Evolutionary conservation across 2,113 vertebrate species (phyloP).

Genomic region (Cyphomyrus plagiostoma): DNA sequence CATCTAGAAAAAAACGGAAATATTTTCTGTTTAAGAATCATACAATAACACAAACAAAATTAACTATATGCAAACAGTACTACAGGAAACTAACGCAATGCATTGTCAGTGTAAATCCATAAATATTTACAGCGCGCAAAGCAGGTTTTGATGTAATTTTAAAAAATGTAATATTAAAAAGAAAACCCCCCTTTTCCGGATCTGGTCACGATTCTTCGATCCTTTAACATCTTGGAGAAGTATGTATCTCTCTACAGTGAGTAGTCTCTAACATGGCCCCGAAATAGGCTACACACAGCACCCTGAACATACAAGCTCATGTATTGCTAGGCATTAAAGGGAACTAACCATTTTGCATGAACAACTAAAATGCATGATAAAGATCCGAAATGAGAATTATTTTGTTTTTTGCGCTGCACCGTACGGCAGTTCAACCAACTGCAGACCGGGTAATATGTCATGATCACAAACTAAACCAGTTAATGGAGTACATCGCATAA

Average conservation of each 20-base stretch:
- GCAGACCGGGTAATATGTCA: not conserved
- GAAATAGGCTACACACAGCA: not conserved
- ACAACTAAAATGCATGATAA: not conserved
- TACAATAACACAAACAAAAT: not conserved
- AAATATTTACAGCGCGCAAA: not conserved
- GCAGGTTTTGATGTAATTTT: not conserved
- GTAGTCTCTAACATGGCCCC: not conserved
- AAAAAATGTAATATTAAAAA: not conserved
- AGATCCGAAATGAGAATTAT: not conserved
- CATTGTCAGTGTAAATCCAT: not conserved
- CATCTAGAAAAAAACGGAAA: conserved; percentile 51
- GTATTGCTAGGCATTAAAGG: not conserved
- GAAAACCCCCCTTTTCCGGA: not conserved
- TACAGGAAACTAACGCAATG: not conserved
- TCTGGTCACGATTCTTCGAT: conserved; percentile 4
- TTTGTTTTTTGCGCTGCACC: not conserved
- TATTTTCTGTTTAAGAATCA: conserved; percentile 32
- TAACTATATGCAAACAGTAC: conserved; percentile 8
- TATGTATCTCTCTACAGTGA: not conserved
- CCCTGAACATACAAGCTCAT: not conserved
- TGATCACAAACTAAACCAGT: not conserved
- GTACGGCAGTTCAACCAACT: not conserved
- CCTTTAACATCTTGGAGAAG: not conserved
- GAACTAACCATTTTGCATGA: not conserved
- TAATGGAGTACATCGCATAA: not conserved